A percentile compares a stretch with the other conserved stretches of the same genome.
Conservation (phyloP, 2,113 vertebrate species). For the Terrapene triunguis region DNA sequence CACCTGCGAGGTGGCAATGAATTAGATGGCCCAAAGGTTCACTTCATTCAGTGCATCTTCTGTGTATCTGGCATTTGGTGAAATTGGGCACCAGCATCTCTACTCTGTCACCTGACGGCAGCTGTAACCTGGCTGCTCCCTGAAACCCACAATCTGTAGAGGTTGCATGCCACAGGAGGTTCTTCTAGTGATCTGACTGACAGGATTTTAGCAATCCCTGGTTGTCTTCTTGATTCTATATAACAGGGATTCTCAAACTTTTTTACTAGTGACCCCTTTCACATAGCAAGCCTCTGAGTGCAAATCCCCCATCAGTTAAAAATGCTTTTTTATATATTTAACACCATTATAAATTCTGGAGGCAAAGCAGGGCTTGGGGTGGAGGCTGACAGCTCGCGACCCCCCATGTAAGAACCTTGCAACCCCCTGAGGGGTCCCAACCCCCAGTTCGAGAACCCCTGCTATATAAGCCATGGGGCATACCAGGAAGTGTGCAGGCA, state of each 20-base stretch:
- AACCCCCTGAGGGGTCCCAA: too few relatives aligned
- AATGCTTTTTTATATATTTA: too few relatives aligned
- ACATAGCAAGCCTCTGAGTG: too few relatives aligned
- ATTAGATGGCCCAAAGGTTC: not conserved
- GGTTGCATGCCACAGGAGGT: not conserved
- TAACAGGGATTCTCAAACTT: not conserved
- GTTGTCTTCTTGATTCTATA: not conserved
- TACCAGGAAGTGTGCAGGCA: not conserved
- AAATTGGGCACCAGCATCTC: not conserved
- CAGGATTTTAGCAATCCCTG: not conserved
- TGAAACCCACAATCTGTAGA: not conserved
- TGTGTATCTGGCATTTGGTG: not conserved
- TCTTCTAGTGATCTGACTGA: not conserved
- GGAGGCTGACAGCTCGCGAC: too few relatives aligned
- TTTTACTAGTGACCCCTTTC: too few relatives aligned
- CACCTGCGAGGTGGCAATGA: not conserved
- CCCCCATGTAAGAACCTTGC: too few relatives aligned
- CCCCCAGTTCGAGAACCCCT: too few relatives aligned
- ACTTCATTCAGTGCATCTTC: not conserved
- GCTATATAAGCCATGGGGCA: not conserved
- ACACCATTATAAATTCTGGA: too few relatives aligned
- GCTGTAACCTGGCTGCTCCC: not conserved
- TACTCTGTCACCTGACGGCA: not conserved
- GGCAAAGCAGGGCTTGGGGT: too few relatives aligned
- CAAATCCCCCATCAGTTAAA: too few relatives aligned